Evolutionary conservation across 2,888 invertebrate genomes (phyloP).

Genomic region (Encarsia formosa): DNA sequence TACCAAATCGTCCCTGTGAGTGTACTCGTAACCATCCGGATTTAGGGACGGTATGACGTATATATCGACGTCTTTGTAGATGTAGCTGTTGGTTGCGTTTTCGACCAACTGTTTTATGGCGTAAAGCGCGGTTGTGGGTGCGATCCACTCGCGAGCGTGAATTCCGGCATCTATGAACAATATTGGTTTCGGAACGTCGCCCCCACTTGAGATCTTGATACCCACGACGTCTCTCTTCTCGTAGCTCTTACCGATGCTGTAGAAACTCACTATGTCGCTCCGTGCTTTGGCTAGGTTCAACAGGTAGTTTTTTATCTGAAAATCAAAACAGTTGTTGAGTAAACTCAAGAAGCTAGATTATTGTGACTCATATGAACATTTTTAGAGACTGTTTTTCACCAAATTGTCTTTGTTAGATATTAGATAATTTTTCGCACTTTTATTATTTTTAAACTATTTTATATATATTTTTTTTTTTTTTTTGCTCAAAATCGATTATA

Average conservation of each 20-base stretch:
- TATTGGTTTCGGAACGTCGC: slow-evolving; percentile 53
- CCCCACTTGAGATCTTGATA: slow-evolving; percentile 53
- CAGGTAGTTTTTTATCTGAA: not conserved
- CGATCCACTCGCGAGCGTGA: slow-evolving; percentile 74
- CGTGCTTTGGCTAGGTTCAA: not conserved
- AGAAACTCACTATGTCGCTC: not conserved
- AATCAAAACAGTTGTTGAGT: too few species aligned
- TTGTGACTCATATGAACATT: too few species aligned
- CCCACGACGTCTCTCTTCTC: slow-evolving; percentile 61
- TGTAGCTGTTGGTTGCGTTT: slow-evolving; percentile 50
- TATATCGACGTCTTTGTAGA: slow-evolving; percentile 64
- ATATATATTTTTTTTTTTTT: too few species aligned
- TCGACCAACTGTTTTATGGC: slow-evolving; percentile 59
- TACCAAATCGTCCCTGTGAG: slow-evolving; percentile 39
- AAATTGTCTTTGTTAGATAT: too few species aligned
- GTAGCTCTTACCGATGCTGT: slow-evolving; percentile 49
- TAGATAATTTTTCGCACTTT: too few species aligned
- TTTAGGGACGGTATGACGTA: slow-evolving; percentile 64
- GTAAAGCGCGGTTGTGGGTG: slow-evolving; percentile 60
- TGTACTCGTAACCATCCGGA: slow-evolving; percentile 69
- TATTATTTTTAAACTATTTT: too few species aligned
- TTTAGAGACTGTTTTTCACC: too few species aligned
- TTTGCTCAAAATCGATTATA: too few species aligned
- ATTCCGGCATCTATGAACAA: slow-evolving; percentile 63
- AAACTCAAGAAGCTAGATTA: too few species aligned